phyloP scores from a whole-genome alignment of 2,888 invertebrate genomes.

The Dicranocentrus wangi region DNA sequence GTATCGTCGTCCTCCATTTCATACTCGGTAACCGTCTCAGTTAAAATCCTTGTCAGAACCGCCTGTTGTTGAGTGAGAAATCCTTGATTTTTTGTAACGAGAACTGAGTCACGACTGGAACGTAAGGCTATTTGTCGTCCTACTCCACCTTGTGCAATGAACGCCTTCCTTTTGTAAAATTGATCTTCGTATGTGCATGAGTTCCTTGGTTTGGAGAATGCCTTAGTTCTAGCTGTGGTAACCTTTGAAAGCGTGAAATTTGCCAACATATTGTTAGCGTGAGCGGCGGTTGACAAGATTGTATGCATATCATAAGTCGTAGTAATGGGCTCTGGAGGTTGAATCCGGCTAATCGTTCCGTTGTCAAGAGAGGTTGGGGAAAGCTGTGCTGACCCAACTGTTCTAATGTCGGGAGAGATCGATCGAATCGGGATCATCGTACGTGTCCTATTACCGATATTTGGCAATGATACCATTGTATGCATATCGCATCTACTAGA shows the following conservation, averaged over 20 bases:
- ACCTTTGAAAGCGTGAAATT: not conserved
- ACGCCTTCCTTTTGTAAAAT: conserved; percentile 26
- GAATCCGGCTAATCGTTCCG: not conserved
- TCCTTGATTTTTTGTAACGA: not conserved
- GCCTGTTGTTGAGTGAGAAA: conserved; percentile 6
- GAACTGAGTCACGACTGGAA: not conserved
- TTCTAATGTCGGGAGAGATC: too few species aligned
- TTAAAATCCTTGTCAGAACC: conserved; percentile 16
- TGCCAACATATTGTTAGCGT: not conserved
- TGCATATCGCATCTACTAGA: too few species aligned
- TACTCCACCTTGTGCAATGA: not conserved
- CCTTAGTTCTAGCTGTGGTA: not conserved
- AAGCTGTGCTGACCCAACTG: too few species aligned
- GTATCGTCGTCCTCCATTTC: conserved; percentile 14
- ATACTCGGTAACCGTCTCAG: conserved; percentile 30
- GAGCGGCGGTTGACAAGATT: not conserved
- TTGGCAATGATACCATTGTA: too few species aligned
- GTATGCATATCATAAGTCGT: too few species aligned
- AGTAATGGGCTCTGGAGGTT: not conserved
- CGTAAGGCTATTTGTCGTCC: not conserved
- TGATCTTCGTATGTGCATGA: conserved; percentile 23
- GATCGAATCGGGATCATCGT: too few species aligned
- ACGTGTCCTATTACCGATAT: too few species aligned
- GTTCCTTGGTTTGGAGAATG: not conserved
- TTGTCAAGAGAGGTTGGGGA: too few species aligned